phyloP scores from a whole-genome alignment of 2,113 vertebrate species.

The Dolichotis patagonum region DNA sequence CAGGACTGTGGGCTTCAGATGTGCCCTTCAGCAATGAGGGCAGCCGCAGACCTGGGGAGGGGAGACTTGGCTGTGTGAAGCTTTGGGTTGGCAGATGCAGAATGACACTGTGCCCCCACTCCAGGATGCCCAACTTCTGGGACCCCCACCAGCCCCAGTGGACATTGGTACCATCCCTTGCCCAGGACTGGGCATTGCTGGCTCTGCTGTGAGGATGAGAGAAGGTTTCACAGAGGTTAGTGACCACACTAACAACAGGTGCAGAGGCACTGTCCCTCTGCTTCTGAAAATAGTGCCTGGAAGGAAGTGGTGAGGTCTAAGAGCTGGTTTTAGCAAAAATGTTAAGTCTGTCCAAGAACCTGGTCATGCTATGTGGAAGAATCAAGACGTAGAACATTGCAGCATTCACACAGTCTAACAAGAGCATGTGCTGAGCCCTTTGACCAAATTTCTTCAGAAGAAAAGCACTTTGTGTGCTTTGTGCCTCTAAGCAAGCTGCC shows the following conservation, averaged over 20 bases:
- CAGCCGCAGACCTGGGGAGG: not conserved
- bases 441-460: not conserved
- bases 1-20: not conserved
- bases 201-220: not conserved
- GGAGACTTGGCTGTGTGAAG: not conserved
- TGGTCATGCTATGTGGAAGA: constrained; percentile 7
- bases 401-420: not conserved
- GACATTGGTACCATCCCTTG: not conserved
- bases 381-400: not conserved
- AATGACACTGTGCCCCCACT: not conserved
- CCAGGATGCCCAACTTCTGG: not conserved
- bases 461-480: not conserved
- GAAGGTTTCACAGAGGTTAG: constrained; percentile 27
- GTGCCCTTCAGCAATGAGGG: fast-evolving
- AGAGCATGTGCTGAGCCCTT: not conserved
- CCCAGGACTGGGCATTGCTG: fast-evolving
- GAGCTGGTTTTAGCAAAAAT: constrained; percentile 38
- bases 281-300: constrained; percentile 73
- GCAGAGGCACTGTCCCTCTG: constrained; percentile 67
- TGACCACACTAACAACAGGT: constrained; percentile 73
- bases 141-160: fast-evolving
- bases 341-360: constrained; percentile 38
- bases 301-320: constrained; percentile 81
- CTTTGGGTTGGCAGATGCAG: not conserved
- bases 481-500: not conserved